Base-by-base conservation (phyloP, 2,797 vertebrate species). In the Coregonus sp. region DNA sequence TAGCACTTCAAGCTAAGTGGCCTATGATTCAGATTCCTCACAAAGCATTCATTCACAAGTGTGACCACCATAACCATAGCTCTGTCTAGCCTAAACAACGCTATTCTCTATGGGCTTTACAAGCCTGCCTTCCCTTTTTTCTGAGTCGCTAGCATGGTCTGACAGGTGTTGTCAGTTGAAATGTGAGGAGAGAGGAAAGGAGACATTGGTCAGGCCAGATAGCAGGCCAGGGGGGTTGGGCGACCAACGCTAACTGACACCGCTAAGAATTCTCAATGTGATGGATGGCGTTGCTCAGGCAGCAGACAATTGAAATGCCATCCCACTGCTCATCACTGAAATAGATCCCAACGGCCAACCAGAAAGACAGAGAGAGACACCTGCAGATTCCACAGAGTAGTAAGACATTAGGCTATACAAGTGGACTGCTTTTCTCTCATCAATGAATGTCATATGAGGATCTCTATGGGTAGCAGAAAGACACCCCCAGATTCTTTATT, bases 141-240 rank as follows among this genome's bases (percentile, higher is more conserved):
- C n/a, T 35, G 71, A 67, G 65, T 35, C 12, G 6, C 51, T 33
- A 1, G 35, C 72, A 4, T 12, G 1, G 31, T 78, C 72, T 33
- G 73, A 83, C 88, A 88, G 86, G 81, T 85, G 85, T 81, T 86
- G 78, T 81, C 82, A 11, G 76, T 75, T 87, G 91, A 87, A 89
- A 93, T 20, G 63, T 73, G 89, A 92, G 83, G 85, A 66, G 70
- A 92, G 70, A 92, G 16, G 59, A 70, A 89, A 92, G 83, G 85
- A 63, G 68, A 67, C 82, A 82, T 86, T 76, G 88, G 88, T 84
- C 82, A 71, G 85, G 74, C 25, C 20, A 66, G 18, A 9, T 81
- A 75, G 75, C 56, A 40, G 66, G 71, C 78, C 72, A 79, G 6
- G 54, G 73, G 78, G 84, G 78, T 81, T 40, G 51, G n/a, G 75